These are phyloP conservation scores for Nibea albiflora DNA, from an alignment of 2,113 vertebrate genomes.

Conservation along the genomic window DNA sequence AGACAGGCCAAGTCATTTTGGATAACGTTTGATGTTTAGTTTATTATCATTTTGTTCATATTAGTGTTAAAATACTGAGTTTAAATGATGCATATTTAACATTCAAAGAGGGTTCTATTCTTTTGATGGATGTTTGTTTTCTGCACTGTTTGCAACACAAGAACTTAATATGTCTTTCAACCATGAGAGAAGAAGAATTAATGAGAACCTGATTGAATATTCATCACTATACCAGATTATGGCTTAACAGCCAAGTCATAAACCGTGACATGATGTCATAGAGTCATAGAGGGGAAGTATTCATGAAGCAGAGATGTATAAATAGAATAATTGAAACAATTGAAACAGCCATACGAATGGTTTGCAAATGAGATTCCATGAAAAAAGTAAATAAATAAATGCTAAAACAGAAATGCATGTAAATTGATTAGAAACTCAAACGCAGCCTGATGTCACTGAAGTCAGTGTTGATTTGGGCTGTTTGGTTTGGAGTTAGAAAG, in stretches of 20 bases:
- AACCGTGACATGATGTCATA: conserved; percentile 17
- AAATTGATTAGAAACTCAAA: no score
- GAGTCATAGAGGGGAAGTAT: neutral
- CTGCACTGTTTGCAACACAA: neutral
- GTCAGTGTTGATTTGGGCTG: no score
- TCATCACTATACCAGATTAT: conserved; percentile 1
- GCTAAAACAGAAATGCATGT: no score
- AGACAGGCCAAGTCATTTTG: no score
- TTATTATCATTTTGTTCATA: neutral
- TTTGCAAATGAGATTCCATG: neutral
- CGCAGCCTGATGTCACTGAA: no score
- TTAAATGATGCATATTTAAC: neutral
- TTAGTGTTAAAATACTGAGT: neutral
- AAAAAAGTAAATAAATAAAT: no score
- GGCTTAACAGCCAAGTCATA: conserved; percentile 19
- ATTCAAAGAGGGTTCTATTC: neutral
- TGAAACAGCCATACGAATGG: neutral
- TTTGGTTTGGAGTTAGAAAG: no score
- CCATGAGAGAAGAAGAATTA: neutral
- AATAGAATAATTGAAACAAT: neutral
- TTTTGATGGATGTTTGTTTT: neutral
- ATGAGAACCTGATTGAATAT: neutral
- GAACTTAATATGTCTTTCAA: neutral
- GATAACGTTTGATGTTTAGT: neutral
- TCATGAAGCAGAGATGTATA: conserved; percentile 2